Evolutionary conservation across 53 echinoderm and acorn worm species (phyloP), one percentile per base, ranked within the genome.

Genomic region (Stichopus horrens): DNA sequence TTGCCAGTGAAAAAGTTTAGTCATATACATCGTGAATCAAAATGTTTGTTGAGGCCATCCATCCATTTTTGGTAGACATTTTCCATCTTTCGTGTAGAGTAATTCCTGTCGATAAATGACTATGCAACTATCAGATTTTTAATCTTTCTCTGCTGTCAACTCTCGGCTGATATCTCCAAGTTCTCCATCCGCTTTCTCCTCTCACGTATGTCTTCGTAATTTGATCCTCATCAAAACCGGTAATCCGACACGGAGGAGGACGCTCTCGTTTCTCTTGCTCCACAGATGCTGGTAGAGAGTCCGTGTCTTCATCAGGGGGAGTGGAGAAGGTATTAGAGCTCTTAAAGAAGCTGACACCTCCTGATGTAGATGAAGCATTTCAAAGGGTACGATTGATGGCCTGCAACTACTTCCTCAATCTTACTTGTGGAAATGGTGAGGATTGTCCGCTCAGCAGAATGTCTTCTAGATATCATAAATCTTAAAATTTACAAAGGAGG

Each of bases 361-460:
- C 91, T 57, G 92, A 98, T 57, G 37, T 86, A 8, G 89, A 89
- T 51, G 55, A 77, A 57, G 89, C 89, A 75, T 92, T 91, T 92
- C 94, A 95, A 88, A 95, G 90, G 74, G 89, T 98, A 16, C 88
- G 98, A 90, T 88, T 92, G 79, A 93, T 96, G 63, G 95, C 95
- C 1, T 94, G 93, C 74, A 95, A 94, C 57, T 95, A 90, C 89
- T 83, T 98, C 52, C 92, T 95, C 88, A 98, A 98, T 86, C 92
- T 98, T 21, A 95, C 95, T 5, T 95, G 92, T 87, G 94, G 90
- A 53, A 98, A 94, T 90, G 94, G 98, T 98, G 74, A 95, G 86
- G 58, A 86, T 67, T 6, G 76, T 21, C 76, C 2, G 13, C 37
- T 37, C 37, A 37, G 37, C 37, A 37, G 37, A n/a, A 68, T 68